A percentile compares a stretch with the other conserved stretches of the same genome.
These are phyloP conservation scores for Crambe crambe DNA, from an alignment of 37 sponge, comb jelly and placozoan genomes.

Conservation along the genomic window DNA sequence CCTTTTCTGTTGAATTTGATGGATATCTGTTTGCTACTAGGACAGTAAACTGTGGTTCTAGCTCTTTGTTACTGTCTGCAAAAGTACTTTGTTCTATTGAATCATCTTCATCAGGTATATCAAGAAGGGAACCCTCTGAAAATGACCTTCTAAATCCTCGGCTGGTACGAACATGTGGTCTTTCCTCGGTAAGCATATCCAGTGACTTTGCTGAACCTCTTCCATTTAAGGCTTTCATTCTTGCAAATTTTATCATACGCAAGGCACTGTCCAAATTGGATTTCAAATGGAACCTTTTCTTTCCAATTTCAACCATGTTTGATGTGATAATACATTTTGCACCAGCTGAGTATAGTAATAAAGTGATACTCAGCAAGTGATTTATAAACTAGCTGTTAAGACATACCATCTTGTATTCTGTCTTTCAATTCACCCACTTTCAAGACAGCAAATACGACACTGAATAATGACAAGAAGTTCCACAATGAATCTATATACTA, in stretches of 20 bases:
- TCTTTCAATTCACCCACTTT: background rate
- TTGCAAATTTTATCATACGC: too few species aligned
- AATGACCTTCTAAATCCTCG: too few species aligned
- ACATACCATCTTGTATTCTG: background rate
- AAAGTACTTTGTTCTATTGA: background rate
- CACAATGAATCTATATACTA: too few species aligned
- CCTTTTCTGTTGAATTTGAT: background rate
- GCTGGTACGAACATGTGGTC: too few species aligned
- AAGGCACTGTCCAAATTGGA: background rate
- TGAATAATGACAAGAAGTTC: background rate
- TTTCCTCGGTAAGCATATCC: background rate
- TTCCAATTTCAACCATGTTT: background rate
- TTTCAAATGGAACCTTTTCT: background rate
- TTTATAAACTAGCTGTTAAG: too few species aligned
- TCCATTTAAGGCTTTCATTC: too few species aligned
- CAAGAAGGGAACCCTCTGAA: too few species aligned
- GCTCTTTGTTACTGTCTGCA: background rate
- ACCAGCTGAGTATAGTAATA: background rate
- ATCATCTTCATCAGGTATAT: too few species aligned
- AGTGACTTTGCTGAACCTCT: background rate
- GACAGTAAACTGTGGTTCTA: background rate
- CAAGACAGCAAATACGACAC: conserved; percentile 2
- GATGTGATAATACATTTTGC: background rate
- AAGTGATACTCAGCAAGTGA: too few species aligned
- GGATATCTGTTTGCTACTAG: background rate